Percentiles rank a stretch among this genome's conserved stretches.
phyloP scores from a whole-genome alignment of 2,113 vertebrate genomes.

The Bombycilla garrulus region DNA sequence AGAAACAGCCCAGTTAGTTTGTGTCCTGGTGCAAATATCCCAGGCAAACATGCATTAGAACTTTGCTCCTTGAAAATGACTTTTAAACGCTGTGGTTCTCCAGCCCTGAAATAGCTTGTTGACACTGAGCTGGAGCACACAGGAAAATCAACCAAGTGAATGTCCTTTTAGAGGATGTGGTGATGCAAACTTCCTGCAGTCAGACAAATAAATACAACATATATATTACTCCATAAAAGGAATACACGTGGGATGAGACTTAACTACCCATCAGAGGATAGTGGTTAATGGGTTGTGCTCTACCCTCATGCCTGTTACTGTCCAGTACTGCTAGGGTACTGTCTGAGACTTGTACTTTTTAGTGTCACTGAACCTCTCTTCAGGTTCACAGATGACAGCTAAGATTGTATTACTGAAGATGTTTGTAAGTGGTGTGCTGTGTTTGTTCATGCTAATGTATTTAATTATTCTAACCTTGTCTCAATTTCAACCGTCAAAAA shows the following conservation, averaged over 20 bases:
- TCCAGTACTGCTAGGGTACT: background rate
- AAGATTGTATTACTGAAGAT: background rate
- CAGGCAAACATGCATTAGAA: background rate
- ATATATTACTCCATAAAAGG: background rate
- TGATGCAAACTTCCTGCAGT: background rate
- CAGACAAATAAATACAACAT: accelerated
- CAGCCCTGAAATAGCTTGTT: background rate
- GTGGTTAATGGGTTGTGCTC: background rate
- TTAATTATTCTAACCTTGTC: background rate
- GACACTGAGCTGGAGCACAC: background rate
- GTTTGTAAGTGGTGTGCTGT: background rate
- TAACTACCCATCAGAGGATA: background rate
- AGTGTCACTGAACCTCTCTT: background rate
- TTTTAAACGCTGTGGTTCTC: background rate
- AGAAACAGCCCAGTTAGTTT: background rate
- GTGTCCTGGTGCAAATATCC: background rate
- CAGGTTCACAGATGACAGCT: background rate
- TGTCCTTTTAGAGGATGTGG: background rate
- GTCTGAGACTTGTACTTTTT: background rate
- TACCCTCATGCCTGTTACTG: background rate
- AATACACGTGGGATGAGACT: background rate
- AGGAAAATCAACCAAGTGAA: background rate
- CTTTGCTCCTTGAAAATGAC: background rate
- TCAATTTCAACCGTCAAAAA: background rate
- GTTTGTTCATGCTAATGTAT: background rate